Conservation (phyloP, 2,113 vertebrate genomes). For the Morone chrysops region DNA sequence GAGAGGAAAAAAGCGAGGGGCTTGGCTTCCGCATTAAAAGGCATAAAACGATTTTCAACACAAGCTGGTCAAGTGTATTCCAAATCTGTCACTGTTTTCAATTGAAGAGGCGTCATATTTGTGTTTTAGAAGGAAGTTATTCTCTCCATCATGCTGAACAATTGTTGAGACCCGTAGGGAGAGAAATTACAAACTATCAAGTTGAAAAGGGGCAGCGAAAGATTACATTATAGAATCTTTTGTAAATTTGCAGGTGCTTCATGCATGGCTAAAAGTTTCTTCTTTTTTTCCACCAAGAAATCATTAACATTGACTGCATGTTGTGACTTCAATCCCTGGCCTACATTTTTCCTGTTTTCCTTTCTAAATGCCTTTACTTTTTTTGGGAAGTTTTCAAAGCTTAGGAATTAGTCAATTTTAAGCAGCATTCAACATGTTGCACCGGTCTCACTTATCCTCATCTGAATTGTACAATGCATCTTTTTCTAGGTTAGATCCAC, state of each 20-base stretch:
- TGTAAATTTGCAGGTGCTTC: constrained; percentile 23
- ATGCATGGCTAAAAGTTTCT: not conserved
- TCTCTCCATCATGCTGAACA: constrained; percentile 10
- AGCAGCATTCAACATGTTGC: constrained; percentile 24
- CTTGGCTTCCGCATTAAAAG: constrained; percentile 55
- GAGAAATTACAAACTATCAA: constrained; percentile 13
- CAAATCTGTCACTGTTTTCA: constrained; percentile 57
- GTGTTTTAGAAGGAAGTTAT: constrained; percentile 38
- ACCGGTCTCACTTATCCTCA: constrained; percentile 19
- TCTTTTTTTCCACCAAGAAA: not conserved
- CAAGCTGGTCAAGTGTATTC: constrained; percentile 55
- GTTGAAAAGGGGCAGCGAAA: not conserved
- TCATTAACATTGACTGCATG: not conserved
- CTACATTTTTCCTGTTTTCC: not conserved
- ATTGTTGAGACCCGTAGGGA: constrained; percentile 20
- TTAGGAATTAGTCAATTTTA: not conserved
- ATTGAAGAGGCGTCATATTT: constrained; percentile 40
- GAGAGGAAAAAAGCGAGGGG: constrained; percentile 6
- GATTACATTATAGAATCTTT: not conserved
- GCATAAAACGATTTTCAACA: constrained; percentile 59
- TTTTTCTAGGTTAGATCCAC: constrained; percentile 10
- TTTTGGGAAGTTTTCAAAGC: constrained; percentile 42
- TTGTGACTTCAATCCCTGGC: constrained; percentile 6
- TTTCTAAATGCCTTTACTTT: constrained; percentile 4
- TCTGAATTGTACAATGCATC: not conserved